Base-by-base conservation (phyloP, 2,113 vertebrate genomes). In the Hydropotes inermis region DNA sequence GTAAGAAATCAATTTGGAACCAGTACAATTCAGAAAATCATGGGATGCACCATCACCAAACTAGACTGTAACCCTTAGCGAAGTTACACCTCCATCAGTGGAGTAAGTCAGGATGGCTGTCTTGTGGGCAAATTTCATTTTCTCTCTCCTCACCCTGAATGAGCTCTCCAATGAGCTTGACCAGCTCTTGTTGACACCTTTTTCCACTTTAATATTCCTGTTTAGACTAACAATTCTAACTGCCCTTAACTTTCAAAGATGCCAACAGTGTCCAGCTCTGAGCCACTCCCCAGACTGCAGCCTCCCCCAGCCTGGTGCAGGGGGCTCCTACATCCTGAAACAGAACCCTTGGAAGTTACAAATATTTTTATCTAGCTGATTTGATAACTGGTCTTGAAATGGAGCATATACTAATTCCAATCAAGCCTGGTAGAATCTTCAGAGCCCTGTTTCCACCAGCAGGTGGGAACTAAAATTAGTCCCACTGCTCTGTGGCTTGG, bases 401-500 rank as follows among this genome's bases (percentile, higher is more conserved):
- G 84, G 55, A 95, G 28, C 67, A 50, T 60, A 43, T 76, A 36
- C 50, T 91, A 94, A 96, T 97, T 97, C 93, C 82, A 39, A n/a
- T 84, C 79, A 96, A 97, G 95, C 86, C 91, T 57, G 55, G 94
- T 27, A 91, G 88, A 96, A 70, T 97, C 92, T 81, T 85, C 45
- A 36, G 57, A 94, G 85, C 28, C 90, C 16, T 14, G 52, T 94
- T 97, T 94, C 85, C 76, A 94, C 60, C 64, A 97, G 91, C 81
- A 97, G 97, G 87, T 97, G 92, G 88, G n/a, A 87, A 88, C 95
- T 97, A 98, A 98, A 97, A 98, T 97, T 98, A 98, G 90, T 74
- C 50, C 45, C 2, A 1, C 57, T 91, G 43, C 36, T 50, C 67
- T 52, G 52, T 74, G 86, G 58, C 60, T 43, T 90, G 84, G 64